Base-by-base conservation (phyloP, 2,888 invertebrate species). In the Troides oblongomaculatus region DNA sequence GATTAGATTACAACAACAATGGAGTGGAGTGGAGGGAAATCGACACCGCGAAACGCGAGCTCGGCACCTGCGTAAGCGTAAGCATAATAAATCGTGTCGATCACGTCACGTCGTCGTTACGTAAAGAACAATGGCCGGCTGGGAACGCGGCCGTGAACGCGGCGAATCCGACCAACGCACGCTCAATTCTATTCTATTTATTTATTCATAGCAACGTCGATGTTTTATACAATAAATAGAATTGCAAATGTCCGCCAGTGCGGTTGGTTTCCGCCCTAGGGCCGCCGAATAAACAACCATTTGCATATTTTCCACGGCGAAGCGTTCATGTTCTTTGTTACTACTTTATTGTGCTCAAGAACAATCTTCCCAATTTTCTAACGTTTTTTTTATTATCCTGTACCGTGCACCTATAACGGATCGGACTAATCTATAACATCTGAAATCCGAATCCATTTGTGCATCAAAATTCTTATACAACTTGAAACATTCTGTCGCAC, bases 81-180 rank as follows among this genome's bases (percentile, higher is more conserved):
- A 81, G 82, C 83, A 84, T 84, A 85, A 84, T 84, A 83, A 83
- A 75, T 79, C 74, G 64, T 65, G 69, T 69, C 64, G 69, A 61
- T 58, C 74, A 72, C 79, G 83, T 83, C 85, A 84, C 84, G 84
- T 82, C 77, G 77, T 77, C 82, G 83, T 89, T 89, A 89, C 86
- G 87, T 87, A 88, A 88, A 88, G 87, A 89, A 90, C 89, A 90
- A 90, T 90, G 86, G 85, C 84, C 85, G 87, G 81, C 82, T 85
- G 88, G 80, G 87, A 88, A 86, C 86, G 87, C 87, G 88, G 84
- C 87, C 87, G 81, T 86, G 87, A 85, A 88, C 87, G 88, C 84
- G 84, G 81, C 80, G 86, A 86, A 86, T 87, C 79, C 72, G 63
- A 71, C 70, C 72, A 61, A 72, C 70, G 72, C 72, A 72, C 66